Evolutionary conservation across 37 sponge, comb jelly and placozoan genomes (phyloP), one percentile per base, ranked within the genome.

Genomic region (Dysidea cf. avara): DNA sequence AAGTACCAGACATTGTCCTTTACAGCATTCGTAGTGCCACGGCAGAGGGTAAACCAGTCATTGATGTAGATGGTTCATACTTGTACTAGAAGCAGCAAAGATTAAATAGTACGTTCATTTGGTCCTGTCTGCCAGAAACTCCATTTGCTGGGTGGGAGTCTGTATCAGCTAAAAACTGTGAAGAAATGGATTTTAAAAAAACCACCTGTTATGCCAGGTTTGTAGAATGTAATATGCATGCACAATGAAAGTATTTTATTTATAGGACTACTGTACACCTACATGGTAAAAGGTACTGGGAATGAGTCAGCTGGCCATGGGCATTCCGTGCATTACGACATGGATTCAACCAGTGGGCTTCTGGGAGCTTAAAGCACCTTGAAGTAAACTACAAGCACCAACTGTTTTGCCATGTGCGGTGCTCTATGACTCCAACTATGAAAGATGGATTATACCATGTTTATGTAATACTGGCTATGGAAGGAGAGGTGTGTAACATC

Each of bases 281-380:
- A 65, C 43, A n/a, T 65, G 4, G 43, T 39, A 32, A 11, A 31
- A n/a, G 64, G 64, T 37, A 7, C 36, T 63, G 64, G 64, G 5
- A 63, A 63, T 32, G 26, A 5, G 7, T 11, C 24, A 18, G 16
- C 7, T 7, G 37, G 36, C 4, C 16, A 71, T 7, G 37, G 64
- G 39, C 53, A 50, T 74, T 60, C 22, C 38, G 52, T 3, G 64
- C 75, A n/a, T 48, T 61, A 20, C 30, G 34, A 13, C 3, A 61
- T n/a, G 75, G 64, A 38, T 74, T 2, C 25, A 28, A 39, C 2
- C 75, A 61, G n/a, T 74, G 75, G 64, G 62, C 75, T 39, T 60
- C 50, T 16, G 74, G 74, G 5, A 58, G 74, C 2, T 31, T 73
- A 7, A 46, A 73, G 24, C 5, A 73, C 2, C 7, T 73, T 37